These are phyloP conservation scores for Tapirus indicus DNA, from an alignment of 2,797 vertebrate genomes.

Conservation along the genomic window DNA sequence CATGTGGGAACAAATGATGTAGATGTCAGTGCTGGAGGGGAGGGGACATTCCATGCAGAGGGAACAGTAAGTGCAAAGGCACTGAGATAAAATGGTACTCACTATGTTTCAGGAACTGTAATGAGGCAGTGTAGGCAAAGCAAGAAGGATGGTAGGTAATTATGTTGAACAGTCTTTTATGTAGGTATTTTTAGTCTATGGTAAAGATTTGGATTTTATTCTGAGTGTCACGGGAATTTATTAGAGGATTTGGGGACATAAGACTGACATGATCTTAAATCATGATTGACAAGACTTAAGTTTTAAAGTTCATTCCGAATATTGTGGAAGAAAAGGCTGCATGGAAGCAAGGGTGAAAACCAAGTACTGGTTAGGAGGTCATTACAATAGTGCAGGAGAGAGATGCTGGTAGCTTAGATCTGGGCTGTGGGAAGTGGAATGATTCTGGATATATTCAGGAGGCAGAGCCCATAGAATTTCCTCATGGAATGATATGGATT, in stretches of 20 bases:
- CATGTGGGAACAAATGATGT: not conserved
- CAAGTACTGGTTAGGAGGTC: not conserved
- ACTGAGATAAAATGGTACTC: not conserved
- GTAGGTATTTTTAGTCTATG: not conserved
- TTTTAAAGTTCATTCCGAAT: not conserved
- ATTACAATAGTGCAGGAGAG: too few relatives aligned
- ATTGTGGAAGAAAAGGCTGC: not conserved
- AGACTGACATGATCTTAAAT: not conserved
- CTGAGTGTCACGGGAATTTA: not conserved
- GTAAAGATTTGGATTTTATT: slow-evolving; percentile 1
- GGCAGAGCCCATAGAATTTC: not conserved
- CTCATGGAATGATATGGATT: not conserved
- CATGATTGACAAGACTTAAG: not conserved
- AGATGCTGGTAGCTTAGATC: not conserved
- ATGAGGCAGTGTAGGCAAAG: not conserved
- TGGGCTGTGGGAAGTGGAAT: not conserved
- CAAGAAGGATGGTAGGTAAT: too few relatives aligned
- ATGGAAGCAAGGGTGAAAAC: fast-evolving
- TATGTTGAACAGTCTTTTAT: not conserved
- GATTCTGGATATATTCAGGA: not conserved
- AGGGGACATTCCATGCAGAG: not conserved
- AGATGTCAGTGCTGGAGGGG: too few relatives aligned
- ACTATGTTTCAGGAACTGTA: not conserved
- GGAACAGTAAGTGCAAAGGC: not conserved
- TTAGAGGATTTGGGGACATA: not conserved